Evolutionary conservation across 2,888 invertebrate species (phyloP), one percentile per base, ranked within the genome.

Genomic region (Drosophila kokeensis): DNA sequence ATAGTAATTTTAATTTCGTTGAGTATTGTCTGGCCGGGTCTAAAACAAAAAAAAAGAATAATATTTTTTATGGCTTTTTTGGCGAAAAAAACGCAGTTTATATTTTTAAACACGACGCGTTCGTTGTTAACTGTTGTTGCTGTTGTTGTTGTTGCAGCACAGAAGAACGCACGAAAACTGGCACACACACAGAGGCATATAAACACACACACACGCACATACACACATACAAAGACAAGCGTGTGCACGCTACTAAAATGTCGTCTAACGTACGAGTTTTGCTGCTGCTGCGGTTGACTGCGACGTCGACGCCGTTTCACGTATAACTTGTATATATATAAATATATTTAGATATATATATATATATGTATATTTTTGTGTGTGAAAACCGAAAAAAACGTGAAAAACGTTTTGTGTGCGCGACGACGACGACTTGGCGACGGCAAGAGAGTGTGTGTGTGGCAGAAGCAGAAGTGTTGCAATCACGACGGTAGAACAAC

Each of bases 401-500:
- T 82, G 82, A 82, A 76, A 74, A 79, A 71, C 76, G 68, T 66
- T 76, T 57, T 42, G 29, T 40, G 57, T 30, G 74, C 74, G 69
- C 78, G 69, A 66, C 69, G 79, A 76, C 68, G 38, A 55, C 55
- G 67, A 79, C 73, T 66, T 68, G 49, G 76, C 82, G 71, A 82
- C 83, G 70, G 69, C 73, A 64, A 71, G 73, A 69, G 63, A 64
- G 61, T 69, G 63, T 66, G 60, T 60, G 27, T 58, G 70, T 73
- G 53, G 76, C 71, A 73, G 82, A 72, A 74, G 82, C 82, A 80
- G 81, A 87, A 80, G 89, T 89, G 91, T 90, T 91, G 91, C 91
- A 91, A 91, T 91, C 87, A 83, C 91, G 83, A 87, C 88, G 90
- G 91, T 90, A 91, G 91, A 91, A 91, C 90, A 91, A 88, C 91